Evolutionary conservation across 1,140 invertebrate genomes (phyloP).

Genomic region (Patella vulgata): DNA sequence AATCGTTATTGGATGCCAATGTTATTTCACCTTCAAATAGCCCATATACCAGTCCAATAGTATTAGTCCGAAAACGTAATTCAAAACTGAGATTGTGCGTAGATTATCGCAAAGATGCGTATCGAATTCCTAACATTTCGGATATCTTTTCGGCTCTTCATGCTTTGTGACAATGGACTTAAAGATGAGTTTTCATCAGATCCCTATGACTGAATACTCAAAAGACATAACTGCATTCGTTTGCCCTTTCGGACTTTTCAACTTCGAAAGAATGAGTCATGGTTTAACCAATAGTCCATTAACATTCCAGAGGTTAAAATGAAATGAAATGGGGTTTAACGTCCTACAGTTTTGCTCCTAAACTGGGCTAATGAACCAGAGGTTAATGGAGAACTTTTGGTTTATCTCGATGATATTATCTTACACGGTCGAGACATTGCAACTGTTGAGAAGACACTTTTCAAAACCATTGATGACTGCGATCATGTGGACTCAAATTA

Average conservation of each 20-base stretch:
- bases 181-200: slow-evolving; percentile 51
- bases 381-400: slow-evolving; percentile 14
- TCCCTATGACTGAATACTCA: slow-evolving; percentile 45
- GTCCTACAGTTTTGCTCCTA: too few species aligned
- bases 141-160: slow-evolving; percentile 62
- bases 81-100: slow-evolving; percentile 56
- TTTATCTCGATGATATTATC: slow-evolving; percentile 30
- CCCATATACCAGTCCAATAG: slow-evolving; percentile 19
- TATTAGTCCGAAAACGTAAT: slow-evolving; percentile 26
- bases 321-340: slow-evolving; percentile 20
- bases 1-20: slow-evolving; percentile 12
- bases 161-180: slow-evolving; percentile 67
- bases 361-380: too few species aligned
- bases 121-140: slow-evolving; percentile 69
- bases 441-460: slow-evolving; percentile 14
- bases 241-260: slow-evolving; percentile 18
- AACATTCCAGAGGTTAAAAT: slow-evolving; percentile 48
- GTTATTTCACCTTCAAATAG: slow-evolving; percentile 23
- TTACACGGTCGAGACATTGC: slow-evolving; percentile 22
- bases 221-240: slow-evolving; percentile 56
- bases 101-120: slow-evolving; percentile 69
- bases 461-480: slow-evolving; percentile 19
- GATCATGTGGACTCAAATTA: slow-evolving; percentile 18
- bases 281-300: slow-evolving; percentile 29
- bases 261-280: slow-evolving; percentile 28